Percentiles rank a stretch among this genome's conserved stretches.
phyloP scores from a whole-genome alignment of 2,888 invertebrate genomes.

The Psylliodes chrysocephalus region DNA sequence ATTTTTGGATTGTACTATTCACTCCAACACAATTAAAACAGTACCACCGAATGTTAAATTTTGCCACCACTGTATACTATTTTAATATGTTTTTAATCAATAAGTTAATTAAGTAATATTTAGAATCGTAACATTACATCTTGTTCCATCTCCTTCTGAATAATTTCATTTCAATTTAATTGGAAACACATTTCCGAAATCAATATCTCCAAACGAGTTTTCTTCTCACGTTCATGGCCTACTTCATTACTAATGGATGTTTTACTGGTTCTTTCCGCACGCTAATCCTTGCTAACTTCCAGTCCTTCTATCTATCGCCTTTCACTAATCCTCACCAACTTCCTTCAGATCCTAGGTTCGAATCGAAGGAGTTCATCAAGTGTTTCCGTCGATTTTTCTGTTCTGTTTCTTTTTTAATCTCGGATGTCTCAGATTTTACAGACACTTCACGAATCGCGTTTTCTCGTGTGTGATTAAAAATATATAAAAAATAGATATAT shows the following conservation, averaged over 20 bases:
- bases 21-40: too few relatives aligned
- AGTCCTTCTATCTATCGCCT: constrained; percentile 8
- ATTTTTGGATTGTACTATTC: too few relatives aligned
- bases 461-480: too few relatives aligned
- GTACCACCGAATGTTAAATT: too few relatives aligned
- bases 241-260: constrained; percentile 51
- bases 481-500: too few relatives aligned
- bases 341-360: constrained; percentile 26
- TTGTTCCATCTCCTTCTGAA: too few relatives aligned
- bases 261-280: constrained; percentile 26
- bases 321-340: constrained; percentile 35
- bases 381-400: constrained; percentile 23
- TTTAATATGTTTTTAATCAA: too few relatives aligned
- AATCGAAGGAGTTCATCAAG: constrained; percentile 32
- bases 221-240: constrained; percentile 22
- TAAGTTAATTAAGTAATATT: too few relatives aligned
- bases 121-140: too few relatives aligned
- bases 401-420: constrained; percentile 32
- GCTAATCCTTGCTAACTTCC: constrained; percentile 22
- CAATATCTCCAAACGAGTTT: constrained; percentile 4
- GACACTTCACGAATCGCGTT: constrained; percentile 25
- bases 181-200: not conserved
- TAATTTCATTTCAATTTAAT: not conserved
- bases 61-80: too few relatives aligned
- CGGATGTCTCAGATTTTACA: constrained; percentile 19